These are phyloP conservation scores for Zaprionus tsacasi DNA, from an alignment of 1,140 invertebrate genomes.

Conservation along the genomic window DNA sequence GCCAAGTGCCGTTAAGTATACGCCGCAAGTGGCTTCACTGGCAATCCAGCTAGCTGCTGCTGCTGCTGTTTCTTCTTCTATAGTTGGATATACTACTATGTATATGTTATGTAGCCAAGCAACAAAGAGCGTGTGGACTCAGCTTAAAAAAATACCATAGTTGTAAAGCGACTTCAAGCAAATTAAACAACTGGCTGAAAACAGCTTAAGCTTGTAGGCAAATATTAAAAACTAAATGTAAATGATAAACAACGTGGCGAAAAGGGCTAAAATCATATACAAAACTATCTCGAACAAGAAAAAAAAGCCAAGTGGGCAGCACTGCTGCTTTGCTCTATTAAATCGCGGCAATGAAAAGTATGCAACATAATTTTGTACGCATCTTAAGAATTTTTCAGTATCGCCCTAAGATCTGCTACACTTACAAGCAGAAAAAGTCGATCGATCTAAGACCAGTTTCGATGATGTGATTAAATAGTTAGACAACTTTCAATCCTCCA, in stretches of 20 bases:
- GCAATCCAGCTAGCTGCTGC: constrained; percentile 13
- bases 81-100: neutral
- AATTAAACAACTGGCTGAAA: too few relatives aligned
- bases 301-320: neutral
- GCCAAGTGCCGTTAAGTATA: constrained; percentile 53
- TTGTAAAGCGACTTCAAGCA: too few relatives aligned
- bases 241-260: too few relatives aligned
- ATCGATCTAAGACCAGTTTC: constrained; percentile 49
- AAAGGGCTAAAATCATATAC: too few relatives aligned
- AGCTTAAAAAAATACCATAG: too few relatives aligned
- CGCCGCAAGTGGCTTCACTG: constrained; percentile 49
- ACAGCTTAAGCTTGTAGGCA: too few relatives aligned
- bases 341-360: constrained; percentile 29
- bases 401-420: constrained; percentile 29
- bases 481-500: constrained; percentile 43
- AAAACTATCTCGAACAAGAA: constrained; percentile 10
- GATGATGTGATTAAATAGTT: constrained; percentile 32
- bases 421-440: neutral
- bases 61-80: neutral
- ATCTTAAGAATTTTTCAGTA: constrained; percentile 2
- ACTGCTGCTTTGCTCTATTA: neutral
- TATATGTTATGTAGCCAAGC: too few relatives aligned
- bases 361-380: constrained; percentile 19
- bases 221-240: too few relatives aligned
- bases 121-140: too few relatives aligned